These are phyloP conservation scores for Pteronotus mesoamericanus DNA, from an alignment of 2,797 vertebrate species.

Conservation along the genomic window DNA sequence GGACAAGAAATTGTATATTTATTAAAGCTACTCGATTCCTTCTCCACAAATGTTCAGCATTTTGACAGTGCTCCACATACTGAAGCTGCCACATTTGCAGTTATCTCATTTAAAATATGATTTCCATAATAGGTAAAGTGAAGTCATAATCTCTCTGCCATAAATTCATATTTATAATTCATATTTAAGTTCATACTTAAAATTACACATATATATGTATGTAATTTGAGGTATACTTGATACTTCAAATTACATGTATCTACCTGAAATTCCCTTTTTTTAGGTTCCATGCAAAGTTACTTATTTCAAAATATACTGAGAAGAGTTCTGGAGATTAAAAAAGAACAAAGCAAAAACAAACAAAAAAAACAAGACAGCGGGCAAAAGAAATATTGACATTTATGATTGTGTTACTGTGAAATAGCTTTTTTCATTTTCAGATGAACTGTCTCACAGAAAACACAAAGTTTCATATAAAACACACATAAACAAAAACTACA, in stretches of 20 bases:
- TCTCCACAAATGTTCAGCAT: not conserved
- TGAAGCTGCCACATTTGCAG: not conserved
- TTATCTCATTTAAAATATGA: not conserved
- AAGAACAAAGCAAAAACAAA: not conserved
- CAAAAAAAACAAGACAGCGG: not conserved
- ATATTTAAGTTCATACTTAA: no score
- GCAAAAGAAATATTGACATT: not conserved
- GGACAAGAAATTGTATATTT: not conserved
- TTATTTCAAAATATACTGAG: not conserved
- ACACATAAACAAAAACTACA: not conserved
- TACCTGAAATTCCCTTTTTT: not conserved
- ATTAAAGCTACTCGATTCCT: not conserved
- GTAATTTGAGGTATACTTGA: no score
- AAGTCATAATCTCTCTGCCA: not conserved
- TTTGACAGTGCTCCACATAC: not conserved
- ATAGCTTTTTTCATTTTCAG: not conserved
- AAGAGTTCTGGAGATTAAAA: not conserved
- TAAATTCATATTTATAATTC: not conserved
- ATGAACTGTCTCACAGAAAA: not conserved
- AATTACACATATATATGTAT: no score
- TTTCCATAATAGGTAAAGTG: not conserved
- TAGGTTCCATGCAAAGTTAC: not conserved
- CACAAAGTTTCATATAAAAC: not conserved
- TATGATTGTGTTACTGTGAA: not conserved
- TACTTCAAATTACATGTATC: not conserved